These are phyloP conservation scores for Scartelaos histophorus DNA, from an alignment of 2,113 vertebrate genomes.

Conservation along the genomic window DNA sequence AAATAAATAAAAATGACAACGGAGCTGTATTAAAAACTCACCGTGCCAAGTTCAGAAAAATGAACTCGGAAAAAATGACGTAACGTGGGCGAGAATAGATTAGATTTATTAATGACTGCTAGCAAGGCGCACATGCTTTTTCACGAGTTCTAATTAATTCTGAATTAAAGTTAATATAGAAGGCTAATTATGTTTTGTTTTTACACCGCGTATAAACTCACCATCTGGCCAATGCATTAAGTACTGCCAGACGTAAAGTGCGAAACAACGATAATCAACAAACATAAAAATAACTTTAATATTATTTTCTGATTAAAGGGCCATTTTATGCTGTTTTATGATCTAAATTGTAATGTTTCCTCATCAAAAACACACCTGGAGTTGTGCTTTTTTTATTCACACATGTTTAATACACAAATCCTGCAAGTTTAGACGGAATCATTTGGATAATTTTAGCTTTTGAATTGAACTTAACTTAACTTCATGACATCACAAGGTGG, in stretches of 20 bases:
- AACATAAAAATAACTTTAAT: background rate
- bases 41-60: background rate
- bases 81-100: background rate
- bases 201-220: background rate
- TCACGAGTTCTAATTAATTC: slow-evolving; percentile 1
- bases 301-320: too few species aligned
- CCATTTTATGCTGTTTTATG: too few species aligned
- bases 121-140: background rate
- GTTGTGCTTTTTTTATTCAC: too few species aligned
- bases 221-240: slow-evolving; percentile 1
- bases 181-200: slow-evolving; percentile 6
- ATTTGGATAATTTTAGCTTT: too few species aligned
- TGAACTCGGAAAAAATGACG: background rate
- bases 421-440: too few species aligned
- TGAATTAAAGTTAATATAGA: background rate
- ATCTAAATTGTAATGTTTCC: too few species aligned
- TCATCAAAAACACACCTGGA: too few species aligned
- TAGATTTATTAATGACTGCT: background rate
- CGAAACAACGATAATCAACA: background rate
- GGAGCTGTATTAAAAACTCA: too few species aligned
- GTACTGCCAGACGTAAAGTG: background rate
- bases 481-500: too few species aligned
- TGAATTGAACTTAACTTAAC: too few species aligned
- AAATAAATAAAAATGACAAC: too few species aligned
- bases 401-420: too few species aligned